Percentiles rank a stretch among this genome's conserved stretches.
These are phyloP conservation scores for Salvelinus sp. DNA, from an alignment of 2,113 vertebrate genomes.

Conservation along the genomic window DNA sequence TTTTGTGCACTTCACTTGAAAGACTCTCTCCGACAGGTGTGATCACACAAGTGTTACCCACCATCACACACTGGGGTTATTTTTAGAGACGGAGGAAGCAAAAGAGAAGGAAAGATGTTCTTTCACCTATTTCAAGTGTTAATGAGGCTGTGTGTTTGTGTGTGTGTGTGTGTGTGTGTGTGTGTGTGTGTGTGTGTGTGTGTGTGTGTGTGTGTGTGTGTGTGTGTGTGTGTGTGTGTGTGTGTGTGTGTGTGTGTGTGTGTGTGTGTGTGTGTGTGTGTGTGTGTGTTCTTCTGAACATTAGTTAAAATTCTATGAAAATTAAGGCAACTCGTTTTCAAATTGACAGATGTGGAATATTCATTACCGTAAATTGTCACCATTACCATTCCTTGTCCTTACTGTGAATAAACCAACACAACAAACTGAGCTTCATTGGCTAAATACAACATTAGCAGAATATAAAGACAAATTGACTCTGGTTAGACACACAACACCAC, in stretches of 20 bases:
- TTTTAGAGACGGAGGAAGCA: conserved; percentile 34
- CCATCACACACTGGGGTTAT: conserved; percentile 31
- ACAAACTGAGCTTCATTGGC: too few relatives aligned
- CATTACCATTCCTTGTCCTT: too few relatives aligned
- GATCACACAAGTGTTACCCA: conserved; percentile 29
- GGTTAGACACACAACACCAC: background rate
- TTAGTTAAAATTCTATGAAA: background rate
- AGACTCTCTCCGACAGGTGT: conserved; percentile 48
- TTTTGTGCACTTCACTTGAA: conserved; percentile 11
- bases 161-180: conserved; percentile 11
- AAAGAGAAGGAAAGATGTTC: conserved; percentile 9
- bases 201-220: conserved; percentile 10
- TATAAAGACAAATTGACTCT: background rate
- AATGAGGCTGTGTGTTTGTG: conserved; percentile 40
- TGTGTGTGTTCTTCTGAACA: background rate
- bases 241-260: conserved; percentile 21
- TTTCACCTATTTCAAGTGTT: conserved; percentile 39
- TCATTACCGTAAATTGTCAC: background rate
- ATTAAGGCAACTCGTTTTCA: background rate
- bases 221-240: conserved; percentile 11
- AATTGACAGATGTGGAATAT: background rate
- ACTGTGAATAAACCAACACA: too few relatives aligned
- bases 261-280: conserved; percentile 11
- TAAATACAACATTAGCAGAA: background rate
- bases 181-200: conserved; percentile 7